Conservation (phyloP, 2,888 invertebrate genomes). For the Hyppa rectilinea region DNA sequence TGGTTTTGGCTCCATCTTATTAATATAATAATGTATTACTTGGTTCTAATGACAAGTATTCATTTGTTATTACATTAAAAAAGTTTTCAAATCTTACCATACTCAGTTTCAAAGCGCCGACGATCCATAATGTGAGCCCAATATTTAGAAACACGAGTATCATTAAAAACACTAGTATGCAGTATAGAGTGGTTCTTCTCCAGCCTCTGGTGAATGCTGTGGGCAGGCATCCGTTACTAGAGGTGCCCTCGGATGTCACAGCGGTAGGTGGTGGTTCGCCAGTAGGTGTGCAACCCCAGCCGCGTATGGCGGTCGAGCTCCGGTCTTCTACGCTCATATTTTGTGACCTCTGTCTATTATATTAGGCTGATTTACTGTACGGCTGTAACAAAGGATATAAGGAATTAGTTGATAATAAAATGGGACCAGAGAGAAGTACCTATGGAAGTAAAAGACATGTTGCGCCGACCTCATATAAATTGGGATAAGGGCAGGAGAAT, state of each 20-base stretch:
- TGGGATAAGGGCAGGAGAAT: no score
- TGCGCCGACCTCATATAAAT: no score
- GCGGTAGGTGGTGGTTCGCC: conserved; percentile 79
- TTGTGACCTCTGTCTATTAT: conserved; percentile 24
- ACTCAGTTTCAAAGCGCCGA: conserved; percentile 98
- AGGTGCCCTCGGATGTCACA: conserved; percentile 64
- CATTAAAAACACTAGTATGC: conserved; percentile 95
- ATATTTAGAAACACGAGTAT: conserved; percentile 97
- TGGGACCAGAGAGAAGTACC: no score
- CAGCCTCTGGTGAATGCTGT: conserved; percentile 92
- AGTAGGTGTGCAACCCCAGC: conserved; percentile 87
- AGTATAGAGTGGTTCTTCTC: conserved; percentile 98
- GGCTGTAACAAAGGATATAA: conserved; percentile 74
- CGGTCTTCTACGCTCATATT: conserved; percentile 78
- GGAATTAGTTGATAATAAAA: neutral
- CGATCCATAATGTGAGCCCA: conserved; percentile 98
- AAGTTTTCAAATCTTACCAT: conserved; percentile 92
- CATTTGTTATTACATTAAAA: neutral
- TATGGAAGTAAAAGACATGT: no score
- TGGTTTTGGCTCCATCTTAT: neutral
- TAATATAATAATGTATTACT: neutral
- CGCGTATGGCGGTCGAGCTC: conserved; percentile 76
- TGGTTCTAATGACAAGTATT: neutral
- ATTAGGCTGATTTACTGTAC: conserved; percentile 48
- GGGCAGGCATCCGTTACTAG: conserved; percentile 75